Conservation (phyloP, 2,888 invertebrate species). For the Drosophila paranaensis region DNA sequence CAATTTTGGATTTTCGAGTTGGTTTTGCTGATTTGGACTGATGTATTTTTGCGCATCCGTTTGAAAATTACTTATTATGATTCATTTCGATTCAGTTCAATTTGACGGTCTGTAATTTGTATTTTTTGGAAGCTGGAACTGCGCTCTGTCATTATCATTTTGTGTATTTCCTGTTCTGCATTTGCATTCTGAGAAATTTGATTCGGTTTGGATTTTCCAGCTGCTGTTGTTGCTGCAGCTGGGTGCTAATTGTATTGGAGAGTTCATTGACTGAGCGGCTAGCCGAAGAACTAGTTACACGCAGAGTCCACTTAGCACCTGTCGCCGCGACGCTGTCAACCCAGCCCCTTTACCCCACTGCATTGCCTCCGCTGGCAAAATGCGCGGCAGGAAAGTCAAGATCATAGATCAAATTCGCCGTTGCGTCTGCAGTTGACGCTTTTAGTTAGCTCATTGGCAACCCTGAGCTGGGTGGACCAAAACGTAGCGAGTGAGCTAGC, state of each 20-base stretch:
- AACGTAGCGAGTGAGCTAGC: neutral
- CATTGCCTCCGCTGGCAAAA: neutral
- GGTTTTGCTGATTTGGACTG: slow-evolving; percentile 38
- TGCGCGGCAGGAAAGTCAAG: neutral
- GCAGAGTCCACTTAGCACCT: slow-evolving; percentile 64
- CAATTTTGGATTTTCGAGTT: slow-evolving; percentile 27
- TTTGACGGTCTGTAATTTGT: slow-evolving; percentile 29
- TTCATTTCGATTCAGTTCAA: slow-evolving; percentile 20
- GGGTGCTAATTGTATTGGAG: slow-evolving; percentile 50
- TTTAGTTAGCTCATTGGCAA: slow-evolving; percentile 7
- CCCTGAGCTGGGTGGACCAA: slow-evolving; percentile 17
- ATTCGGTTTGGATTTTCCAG: slow-evolving; percentile 12
- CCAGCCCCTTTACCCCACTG: neutral
- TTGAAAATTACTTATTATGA: slow-evolving; percentile 57
- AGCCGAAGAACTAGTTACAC: slow-evolving; percentile 60
- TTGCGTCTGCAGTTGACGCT: slow-evolving; percentile 8
- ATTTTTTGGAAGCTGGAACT: neutral
- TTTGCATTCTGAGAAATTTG: slow-evolving; percentile 20
- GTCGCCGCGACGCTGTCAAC: slow-evolving; percentile 31
- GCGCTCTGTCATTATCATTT: slow-evolving; percentile 52
- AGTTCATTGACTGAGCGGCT: slow-evolving; percentile 68
- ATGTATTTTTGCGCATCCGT: slow-evolving; percentile 53
- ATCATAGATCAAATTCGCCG: slow-evolving; percentile 10
- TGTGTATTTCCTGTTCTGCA: slow-evolving; percentile 40
- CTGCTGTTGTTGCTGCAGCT: slow-evolving; percentile 20